Evolutionary conservation across 2,797 vertebrate species (phyloP), one percentile per base, ranked within the genome.

Genomic region (Liasis olivaceus): DNA sequence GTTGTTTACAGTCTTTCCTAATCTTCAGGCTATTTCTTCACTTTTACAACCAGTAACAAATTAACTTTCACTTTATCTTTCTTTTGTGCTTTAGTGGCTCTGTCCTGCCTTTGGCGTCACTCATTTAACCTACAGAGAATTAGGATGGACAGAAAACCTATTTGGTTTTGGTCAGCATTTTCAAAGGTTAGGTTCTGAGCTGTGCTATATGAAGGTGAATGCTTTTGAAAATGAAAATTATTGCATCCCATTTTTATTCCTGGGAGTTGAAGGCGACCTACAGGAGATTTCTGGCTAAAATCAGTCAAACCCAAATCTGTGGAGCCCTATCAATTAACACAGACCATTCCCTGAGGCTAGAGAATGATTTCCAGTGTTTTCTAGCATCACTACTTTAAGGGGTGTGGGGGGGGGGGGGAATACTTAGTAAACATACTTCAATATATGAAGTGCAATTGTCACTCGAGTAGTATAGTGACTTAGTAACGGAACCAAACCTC

Each of bases 21-120:
- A 95, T 93, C 94, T 92, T 92, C 62, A 36, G 2, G 60, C 26
- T 89, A 87, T 94, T 96, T 95, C 96, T 95, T 95, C 93, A 96
- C 91, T 92, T 96, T 97, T 95, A 96, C 94, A 93, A 86, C 92
- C 87, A n/a, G 81, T 47, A 85, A 94, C 95, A 95, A 95, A 93
- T 87, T 93, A 95, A 95, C 94, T 97, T 96, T 96, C 94, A 93
- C 93, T 95, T 96, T 92, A 91, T 93, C 36, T 2, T 93, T 84
- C 92, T 93, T 5, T 58, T 92, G 91, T 95, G 92, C 92, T 93
- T 59, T 0, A 0, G 31, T 51, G 93, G 91, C 89, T 94, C 42
- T 84, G n/a, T 69, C 22, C 51, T 93, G 94, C 54, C 85, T 94
- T 91, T 91, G 81, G 87, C 60, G 91, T 94, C 90, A 87, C 85